Evolutionary conservation across 2,888 invertebrate genomes (phyloP), one percentile per base, ranked within the genome.

Genomic region (Laspeyria flexula): DNA sequence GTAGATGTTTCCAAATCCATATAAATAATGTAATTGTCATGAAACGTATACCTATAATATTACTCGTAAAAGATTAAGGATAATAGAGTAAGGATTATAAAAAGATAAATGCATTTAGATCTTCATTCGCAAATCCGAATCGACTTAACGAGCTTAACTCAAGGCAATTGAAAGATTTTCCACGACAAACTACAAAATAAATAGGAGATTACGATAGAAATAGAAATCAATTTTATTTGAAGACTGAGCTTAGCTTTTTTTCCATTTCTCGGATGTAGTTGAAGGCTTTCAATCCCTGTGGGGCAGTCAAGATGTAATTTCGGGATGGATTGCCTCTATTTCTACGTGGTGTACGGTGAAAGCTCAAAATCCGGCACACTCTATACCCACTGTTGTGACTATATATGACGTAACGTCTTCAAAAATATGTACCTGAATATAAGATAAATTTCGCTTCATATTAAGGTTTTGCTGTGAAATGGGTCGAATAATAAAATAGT

Each of bases 301-400:
- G 48, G 47, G 41, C 49, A 44, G 48, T 41, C 60, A 54, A 55
- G 51, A 64, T 61, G 64, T 67, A 73, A 73, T 71, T 70, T 65
- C 62, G 59, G 48, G 55, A 73, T 61, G 62, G 59, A 73, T 65
- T 51, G 65, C 54, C 55, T 30, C 49, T 60, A 59, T 70, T 62
- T 55, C 56, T 21, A 31, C 55, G 47, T 49, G 48, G 38, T 52
- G 29, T 57, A 27, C 46, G 42, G 45, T 51, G 47, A 52, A 55
- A 58, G 60, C 64, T 52, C 21, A 25, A 57, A 53, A 60, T 60
- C 56, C 44, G 52, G 43, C 25, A 25, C 38, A 39, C 9, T 25
- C 7, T 13, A 6, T 0, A 7, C 6, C 13, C 7, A 13, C 2
- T 31, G 13, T 31, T 31, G 13, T 9, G 13, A 13, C 31, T 13